phyloP scores from a whole-genome alignment of 2,888 invertebrate genomes.

The Automeris io region DNA sequence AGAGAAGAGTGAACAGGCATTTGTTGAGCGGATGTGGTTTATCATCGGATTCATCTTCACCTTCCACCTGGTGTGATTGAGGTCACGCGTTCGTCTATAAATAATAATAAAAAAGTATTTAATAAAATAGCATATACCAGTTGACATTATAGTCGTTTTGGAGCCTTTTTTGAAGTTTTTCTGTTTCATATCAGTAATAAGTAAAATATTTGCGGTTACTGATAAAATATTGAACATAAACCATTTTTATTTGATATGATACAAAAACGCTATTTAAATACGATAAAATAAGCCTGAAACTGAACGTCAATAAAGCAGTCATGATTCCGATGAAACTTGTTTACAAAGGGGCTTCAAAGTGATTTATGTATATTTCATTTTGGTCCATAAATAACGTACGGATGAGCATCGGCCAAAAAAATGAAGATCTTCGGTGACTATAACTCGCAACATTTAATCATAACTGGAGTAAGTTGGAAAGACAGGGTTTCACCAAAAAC shows the following conservation, averaged over 20 bases:
- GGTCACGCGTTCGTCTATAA: no score
- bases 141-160: no score
- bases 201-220: background rate
- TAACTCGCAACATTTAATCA: slow-evolving; percentile 66
- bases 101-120: no score
- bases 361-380: slow-evolving; percentile 59
- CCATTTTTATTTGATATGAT: background rate
- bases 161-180: no score
- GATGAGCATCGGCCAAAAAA: slow-evolving; percentile 41
- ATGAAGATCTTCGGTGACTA: slow-evolving; percentile 43
- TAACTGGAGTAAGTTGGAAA: slow-evolving; percentile 37
- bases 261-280: background rate
- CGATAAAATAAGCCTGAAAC: slow-evolving; percentile 5
- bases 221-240: background rate
- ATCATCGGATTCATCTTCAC: no score
- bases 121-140: no score
- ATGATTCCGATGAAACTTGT: slow-evolving; percentile 36
- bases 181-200: no score
- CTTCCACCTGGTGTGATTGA: no score
- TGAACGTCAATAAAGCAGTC: slow-evolving; percentile 32
- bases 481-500: slow-evolving; percentile 16
- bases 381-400: slow-evolving; percentile 51
- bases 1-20: no score
- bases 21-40: no score
- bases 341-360: slow-evolving; percentile 33